Percentiles rank a stretch among this genome's conserved stretches.
These are phyloP conservation scores for Cryptoleucopteryx plumbea DNA, from an alignment of 2,113 vertebrate genomes.

Conservation along the genomic window DNA sequence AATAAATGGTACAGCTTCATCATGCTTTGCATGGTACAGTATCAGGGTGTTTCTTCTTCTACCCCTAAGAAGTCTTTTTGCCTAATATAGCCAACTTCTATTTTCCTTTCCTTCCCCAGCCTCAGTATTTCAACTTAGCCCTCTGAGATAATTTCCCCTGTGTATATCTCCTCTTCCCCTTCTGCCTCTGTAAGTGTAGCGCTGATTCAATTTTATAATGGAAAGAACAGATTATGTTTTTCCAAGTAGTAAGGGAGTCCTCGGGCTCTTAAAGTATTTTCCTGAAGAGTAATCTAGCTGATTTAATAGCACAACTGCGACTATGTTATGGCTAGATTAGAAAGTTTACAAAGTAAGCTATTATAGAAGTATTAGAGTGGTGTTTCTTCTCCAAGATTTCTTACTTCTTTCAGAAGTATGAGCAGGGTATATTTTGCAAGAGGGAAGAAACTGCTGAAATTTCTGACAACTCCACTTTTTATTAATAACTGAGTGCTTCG, in stretches of 20 bases:
- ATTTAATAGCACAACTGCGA: neutral
- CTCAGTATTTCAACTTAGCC: neutral
- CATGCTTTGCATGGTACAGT: neutral
- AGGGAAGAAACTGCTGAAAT: neutral
- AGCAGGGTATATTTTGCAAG: neutral
- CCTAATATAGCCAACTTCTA: neutral
- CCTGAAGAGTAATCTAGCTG: neutral
- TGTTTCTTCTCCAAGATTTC: neutral
- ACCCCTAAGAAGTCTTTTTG: neutral
- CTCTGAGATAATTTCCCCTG: neutral
- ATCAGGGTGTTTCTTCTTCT: neutral
- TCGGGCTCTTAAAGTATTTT: neutral
- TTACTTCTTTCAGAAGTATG: neutral
- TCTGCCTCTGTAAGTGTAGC: neutral
- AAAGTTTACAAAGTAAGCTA: neutral
- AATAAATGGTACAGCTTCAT: neutral
- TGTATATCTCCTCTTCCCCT: neutral
- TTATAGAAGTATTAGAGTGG: neutral
- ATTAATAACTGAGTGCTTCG: neutral
- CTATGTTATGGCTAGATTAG: neutral
- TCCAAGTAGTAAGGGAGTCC: neutral
- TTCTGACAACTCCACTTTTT: neutral
- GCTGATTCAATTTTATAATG: neutral
- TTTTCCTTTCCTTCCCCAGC: neutral
- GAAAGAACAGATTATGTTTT: neutral